Evolutionary conservation across 2,113 vertebrate species (phyloP).

Genomic region (Merops nubicus): DNA sequence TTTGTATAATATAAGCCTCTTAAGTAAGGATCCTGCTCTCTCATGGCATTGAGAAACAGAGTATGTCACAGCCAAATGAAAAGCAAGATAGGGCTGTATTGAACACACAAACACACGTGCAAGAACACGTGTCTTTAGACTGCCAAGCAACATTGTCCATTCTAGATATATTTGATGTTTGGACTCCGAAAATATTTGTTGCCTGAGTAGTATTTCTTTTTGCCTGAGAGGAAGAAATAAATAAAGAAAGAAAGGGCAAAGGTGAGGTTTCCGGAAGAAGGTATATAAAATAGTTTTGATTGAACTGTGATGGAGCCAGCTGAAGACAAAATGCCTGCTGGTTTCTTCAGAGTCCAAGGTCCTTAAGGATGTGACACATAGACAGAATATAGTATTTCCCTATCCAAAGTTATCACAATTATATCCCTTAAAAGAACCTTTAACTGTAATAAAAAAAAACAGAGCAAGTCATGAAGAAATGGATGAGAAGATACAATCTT

Average conservation of each 20-base stretch:
- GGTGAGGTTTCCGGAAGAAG: not conserved
- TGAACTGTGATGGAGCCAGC: not conserved
- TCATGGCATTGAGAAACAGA: slow-evolving; percentile 1
- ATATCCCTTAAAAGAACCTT: not conserved
- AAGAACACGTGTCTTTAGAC: not conserved
- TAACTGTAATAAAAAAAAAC: not conserved
- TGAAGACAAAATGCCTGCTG: not conserved
- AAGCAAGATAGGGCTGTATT: not conserved
- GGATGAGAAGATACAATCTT: not conserved
- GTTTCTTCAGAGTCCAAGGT: not conserved
- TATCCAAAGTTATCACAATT: not conserved
- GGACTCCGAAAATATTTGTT: not conserved
- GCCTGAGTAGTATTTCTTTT: not conserved
- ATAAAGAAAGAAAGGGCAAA: not conserved
- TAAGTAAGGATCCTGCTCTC: not conserved
- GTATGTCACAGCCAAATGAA: not conserved
- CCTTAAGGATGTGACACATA: not conserved
- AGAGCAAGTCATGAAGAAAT: not conserved
- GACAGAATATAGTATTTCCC: not conserved
- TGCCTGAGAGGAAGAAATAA: not conserved
- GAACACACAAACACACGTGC: not conserved
- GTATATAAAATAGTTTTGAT: not conserved
- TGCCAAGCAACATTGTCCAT: not conserved
- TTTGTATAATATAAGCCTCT: not conserved
- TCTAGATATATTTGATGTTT: not conserved